Conservation (phyloP, 2,113 vertebrate genomes). For the Malurus cyaneus region DNA sequence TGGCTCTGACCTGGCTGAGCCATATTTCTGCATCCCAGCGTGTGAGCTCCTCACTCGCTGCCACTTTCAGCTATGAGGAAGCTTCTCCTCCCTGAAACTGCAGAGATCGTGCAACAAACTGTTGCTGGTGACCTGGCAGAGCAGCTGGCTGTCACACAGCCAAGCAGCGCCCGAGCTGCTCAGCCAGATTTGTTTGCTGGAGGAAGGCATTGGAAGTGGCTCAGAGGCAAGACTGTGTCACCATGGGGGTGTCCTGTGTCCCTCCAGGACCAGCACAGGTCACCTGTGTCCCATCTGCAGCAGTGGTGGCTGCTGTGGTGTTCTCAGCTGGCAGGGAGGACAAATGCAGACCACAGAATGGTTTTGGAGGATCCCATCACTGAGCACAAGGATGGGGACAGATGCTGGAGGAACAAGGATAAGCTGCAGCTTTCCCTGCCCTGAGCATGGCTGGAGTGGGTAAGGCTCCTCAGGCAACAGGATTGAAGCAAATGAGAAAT, state of each 20-base stretch:
- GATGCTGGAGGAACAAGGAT: background rate
- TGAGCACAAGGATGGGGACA: background rate
- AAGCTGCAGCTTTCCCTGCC: background rate
- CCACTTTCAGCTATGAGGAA: constrained; percentile 44
- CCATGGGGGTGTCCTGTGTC: background rate
- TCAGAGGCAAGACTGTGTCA: background rate
- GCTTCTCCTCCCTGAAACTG: constrained; percentile 60
- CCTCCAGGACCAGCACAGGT: background rate
- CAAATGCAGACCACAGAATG: background rate
- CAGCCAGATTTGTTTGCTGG: background rate
- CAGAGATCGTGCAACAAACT: background rate
- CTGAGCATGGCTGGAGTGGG: rapidly evolving
- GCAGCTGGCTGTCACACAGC: constrained; percentile 36
- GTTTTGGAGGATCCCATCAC: background rate
- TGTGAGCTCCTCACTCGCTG: rapidly evolving
- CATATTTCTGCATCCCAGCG: background rate
- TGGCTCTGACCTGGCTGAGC: rapidly evolving
- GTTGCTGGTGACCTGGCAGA: constrained; percentile 42
- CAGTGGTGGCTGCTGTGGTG: background rate
- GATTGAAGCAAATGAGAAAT: background rate
- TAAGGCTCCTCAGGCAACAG: background rate
- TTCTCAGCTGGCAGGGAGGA: background rate
- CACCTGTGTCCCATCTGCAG: background rate
- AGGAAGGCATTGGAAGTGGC: background rate
- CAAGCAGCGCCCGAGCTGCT: background rate